Evolutionary conservation across 2,797 vertebrate species (phyloP).

Genomic region (Alauda arvensis): DNA sequence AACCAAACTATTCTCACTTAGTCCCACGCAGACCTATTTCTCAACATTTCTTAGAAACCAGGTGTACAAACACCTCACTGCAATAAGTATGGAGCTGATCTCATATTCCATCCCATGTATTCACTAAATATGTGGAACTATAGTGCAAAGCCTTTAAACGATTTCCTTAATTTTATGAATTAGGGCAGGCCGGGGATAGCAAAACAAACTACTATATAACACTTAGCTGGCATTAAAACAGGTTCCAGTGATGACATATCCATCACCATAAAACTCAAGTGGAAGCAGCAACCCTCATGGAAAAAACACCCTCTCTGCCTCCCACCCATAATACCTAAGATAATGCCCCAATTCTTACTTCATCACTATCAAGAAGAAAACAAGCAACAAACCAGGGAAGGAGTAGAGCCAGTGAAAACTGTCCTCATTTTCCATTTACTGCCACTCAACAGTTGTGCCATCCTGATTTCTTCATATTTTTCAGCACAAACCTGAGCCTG

Average conservation of each 20-base stretch:
- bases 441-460: neutral
- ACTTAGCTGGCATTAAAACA: neutral
- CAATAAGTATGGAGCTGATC: neutral
- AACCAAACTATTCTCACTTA: neutral
- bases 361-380: neutral
- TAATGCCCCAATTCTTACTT: neutral
- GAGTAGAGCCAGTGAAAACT: neutral
- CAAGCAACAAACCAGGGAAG: neutral
- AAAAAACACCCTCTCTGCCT: neutral
- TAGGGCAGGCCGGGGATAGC: neutral
- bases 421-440: neutral
- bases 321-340: neutral
- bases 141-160: neutral
- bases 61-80: constrained; percentile 33
- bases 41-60: constrained; percentile 24
- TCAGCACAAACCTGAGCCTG: neutral
- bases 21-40: neutral
- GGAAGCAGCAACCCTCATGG: neutral
- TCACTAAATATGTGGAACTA: neutral
- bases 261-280: neutral
- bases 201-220: neutral
- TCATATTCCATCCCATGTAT: neutral
- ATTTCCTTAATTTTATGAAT: constrained; percentile 35
- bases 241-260: neutral
- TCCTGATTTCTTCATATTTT: neutral